These are phyloP conservation scores for Garra rufa DNA, from an alignment of 2,113 vertebrate species.

Conservation along the genomic window DNA sequence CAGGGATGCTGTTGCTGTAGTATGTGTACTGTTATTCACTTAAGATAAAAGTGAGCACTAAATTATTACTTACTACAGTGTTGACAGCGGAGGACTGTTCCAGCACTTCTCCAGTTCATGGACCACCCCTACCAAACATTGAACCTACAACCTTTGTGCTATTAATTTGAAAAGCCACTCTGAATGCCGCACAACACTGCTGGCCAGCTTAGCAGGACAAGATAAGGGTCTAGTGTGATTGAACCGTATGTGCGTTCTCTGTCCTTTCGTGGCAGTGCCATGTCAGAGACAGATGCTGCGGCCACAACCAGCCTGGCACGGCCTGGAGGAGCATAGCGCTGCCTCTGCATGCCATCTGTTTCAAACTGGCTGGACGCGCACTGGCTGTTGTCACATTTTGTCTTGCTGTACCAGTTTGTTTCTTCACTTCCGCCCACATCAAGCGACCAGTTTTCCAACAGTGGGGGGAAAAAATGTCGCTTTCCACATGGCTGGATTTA, in stretches of 20 bases:
- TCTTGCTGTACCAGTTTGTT: conserved; percentile 30
- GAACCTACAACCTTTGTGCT: background rate
- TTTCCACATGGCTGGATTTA: conserved; percentile 39
- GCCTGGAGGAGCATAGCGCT: conserved; percentile 66
- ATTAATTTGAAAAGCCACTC: background rate
- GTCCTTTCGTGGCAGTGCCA: conserved; percentile 32
- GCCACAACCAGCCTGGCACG: conserved; percentile 61
- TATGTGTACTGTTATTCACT: conserved; percentile 5
- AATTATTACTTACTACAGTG: background rate
- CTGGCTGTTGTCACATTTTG: conserved; percentile 19
- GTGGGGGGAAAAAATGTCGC: background rate
- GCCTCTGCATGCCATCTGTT: conserved; percentile 75
- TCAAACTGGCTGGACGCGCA: conserved; percentile 61
- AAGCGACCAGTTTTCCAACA: conserved; percentile 33
- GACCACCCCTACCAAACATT: background rate
- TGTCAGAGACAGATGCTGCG: conserved; percentile 70
- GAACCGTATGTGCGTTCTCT: conserved; percentile 18
- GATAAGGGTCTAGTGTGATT: conserved; percentile 9
- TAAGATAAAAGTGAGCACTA: background rate
- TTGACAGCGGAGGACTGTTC: background rate
- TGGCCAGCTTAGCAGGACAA: background rate
- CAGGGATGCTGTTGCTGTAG: conserved; percentile 6
- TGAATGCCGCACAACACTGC: background rate
- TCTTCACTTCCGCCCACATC: conserved; percentile 44
- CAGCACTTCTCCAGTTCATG: background rate